phyloP scores from a whole-genome alignment of 2,888 invertebrate species.

The Endotricha flammealis region DNA sequence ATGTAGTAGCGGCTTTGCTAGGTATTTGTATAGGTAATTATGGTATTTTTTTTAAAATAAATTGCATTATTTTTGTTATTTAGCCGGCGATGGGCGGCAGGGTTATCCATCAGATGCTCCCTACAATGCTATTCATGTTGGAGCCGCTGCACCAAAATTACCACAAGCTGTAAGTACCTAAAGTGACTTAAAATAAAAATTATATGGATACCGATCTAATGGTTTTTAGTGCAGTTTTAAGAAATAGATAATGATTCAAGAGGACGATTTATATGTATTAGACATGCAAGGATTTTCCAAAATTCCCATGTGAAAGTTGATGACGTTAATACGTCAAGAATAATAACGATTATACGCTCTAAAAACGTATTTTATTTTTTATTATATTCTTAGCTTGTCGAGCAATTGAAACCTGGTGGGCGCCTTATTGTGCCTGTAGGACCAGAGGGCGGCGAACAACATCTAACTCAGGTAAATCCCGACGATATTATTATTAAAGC shows the following conservation, averaged over 20 bases:
- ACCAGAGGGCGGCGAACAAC: conserved; percentile 90
- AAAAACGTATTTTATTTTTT: too few species aligned
- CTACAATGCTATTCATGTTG: conserved; percentile 95
- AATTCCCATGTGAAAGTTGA: too few species aligned
- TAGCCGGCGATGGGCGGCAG: conserved; percentile 93
- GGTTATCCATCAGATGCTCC: conserved; percentile 87
- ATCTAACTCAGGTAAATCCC: conserved; percentile 84
- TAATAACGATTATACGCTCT: too few species aligned
- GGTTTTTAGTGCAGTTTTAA: conserved; percentile 1
- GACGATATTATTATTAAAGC: too few species aligned
- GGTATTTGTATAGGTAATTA: too few species aligned
- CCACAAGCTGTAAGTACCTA: conserved; percentile 82
- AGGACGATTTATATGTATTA: too few species aligned
- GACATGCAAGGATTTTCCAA: too few species aligned
- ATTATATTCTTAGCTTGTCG: conserved; percentile 82
- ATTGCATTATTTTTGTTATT: conserved; percentile 15
- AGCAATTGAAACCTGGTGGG: conserved; percentile 95
- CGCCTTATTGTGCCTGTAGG: conserved; percentile 95
- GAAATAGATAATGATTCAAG: too few species aligned
- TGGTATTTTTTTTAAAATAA: too few species aligned
- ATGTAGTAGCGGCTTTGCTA: too few species aligned
- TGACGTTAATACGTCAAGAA: too few species aligned
- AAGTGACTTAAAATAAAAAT: neutral
- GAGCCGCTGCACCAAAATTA: conserved; percentile 89
- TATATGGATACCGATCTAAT: neutral